A percentile compares a stretch with the other conserved stretches of the same genome.
phyloP scores from a whole-genome alignment of 64 coral and sea anemone species.

The Dendrophyllia cribrosa region DNA sequence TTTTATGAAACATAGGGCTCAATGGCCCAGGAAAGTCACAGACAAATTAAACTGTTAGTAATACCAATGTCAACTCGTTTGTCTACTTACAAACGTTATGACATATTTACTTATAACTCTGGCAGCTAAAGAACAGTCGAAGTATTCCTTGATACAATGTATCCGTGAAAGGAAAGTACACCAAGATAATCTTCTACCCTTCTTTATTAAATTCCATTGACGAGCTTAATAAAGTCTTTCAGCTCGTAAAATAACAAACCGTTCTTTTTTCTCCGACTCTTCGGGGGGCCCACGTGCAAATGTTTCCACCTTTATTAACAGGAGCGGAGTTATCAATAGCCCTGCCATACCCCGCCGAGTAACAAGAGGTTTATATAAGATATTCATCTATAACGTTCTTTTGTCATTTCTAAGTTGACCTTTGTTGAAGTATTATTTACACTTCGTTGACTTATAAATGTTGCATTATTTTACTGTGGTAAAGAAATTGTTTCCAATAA shows the following conservation, averaged over 20 bases:
- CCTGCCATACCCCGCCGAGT: background rate
- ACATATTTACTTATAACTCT: background rate
- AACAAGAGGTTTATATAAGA: constrained; percentile 57
- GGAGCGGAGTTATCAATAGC: constrained; percentile 1
- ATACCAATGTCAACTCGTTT: background rate
- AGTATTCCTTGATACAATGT: constrained; percentile 17
- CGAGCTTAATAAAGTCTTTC: constrained; percentile 18
- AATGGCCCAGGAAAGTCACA: background rate
- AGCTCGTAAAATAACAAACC: constrained; percentile 11
- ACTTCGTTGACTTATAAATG: constrained; percentile 42
- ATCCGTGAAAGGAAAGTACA: background rate
- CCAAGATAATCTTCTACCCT: background rate
- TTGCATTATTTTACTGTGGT: constrained; percentile 41
- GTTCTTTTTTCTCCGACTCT: background rate
- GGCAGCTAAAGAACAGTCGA: background rate
- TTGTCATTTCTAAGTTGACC: constrained; percentile 22
- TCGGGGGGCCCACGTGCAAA: constrained; percentile 46
- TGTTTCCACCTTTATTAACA: constrained; percentile 39
- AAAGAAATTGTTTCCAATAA: constrained; percentile 54
- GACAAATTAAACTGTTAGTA: background rate
- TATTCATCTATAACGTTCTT: constrained; percentile 43
- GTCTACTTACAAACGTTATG: background rate
- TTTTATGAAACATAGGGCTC: constrained; percentile 2
- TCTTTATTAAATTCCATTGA: constrained; percentile 11
- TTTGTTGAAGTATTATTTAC: constrained; percentile 50